phyloP scores from a whole-genome alignment of 2,797 vertebrate genomes.

The Sternotherus odoratus region DNA sequence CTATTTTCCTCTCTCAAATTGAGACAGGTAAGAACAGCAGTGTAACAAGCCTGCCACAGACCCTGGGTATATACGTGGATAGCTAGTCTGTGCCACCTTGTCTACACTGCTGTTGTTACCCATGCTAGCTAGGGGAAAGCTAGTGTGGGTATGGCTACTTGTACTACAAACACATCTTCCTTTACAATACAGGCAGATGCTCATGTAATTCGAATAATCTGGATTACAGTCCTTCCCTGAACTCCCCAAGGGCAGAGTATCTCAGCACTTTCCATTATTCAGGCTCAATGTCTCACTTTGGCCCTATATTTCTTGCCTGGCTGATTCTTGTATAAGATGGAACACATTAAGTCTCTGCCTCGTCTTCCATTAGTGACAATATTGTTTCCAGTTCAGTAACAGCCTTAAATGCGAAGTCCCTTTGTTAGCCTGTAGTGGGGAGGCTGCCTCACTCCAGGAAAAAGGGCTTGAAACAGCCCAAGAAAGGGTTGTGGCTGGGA shows the following conservation, averaged over 20 bases:
- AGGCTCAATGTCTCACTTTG: not conserved
- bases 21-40: not conserved
- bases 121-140: not conserved
- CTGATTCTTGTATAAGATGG: conserved; percentile 12
- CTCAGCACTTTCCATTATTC: not conserved
- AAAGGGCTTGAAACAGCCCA: too few species aligned
- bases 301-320: conserved; percentile 63
- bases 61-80: too few species aligned
- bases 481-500: too few species aligned
- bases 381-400: conserved; percentile 69
- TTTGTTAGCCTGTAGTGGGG: conserved; percentile 62
- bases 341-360: conserved; percentile 54
- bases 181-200: not conserved
- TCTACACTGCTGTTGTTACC: not conserved
- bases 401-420: conserved; percentile 55
- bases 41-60: too few species aligned
- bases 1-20: not conserved
- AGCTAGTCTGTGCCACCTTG: too few species aligned
- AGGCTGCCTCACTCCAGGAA: too few species aligned
- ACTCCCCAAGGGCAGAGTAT: not conserved
- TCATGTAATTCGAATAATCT: not conserved
- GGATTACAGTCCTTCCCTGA: not conserved
- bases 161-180: not conserved
- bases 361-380: conserved; percentile 73
- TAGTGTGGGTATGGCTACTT: too few species aligned